These are phyloP conservation scores for Myathropa florea DNA, from an alignment of 2,888 invertebrate genomes.

Conservation along the genomic window DNA sequence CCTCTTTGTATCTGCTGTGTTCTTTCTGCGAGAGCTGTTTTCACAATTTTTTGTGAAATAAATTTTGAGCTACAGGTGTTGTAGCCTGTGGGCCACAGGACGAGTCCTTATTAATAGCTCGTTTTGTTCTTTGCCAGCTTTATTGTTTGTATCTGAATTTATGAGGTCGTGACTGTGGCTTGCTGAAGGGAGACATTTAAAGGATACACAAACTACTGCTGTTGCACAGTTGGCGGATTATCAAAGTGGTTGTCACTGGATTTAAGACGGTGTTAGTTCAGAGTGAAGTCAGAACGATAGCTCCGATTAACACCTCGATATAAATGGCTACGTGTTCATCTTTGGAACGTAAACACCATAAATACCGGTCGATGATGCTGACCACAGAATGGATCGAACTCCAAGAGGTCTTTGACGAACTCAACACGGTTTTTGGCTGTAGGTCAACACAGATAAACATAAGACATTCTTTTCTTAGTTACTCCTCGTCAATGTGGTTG, in stretches of 20 bases:
- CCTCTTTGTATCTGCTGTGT: slow-evolving; percentile 13
- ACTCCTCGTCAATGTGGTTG: too few species aligned
- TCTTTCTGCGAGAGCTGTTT: slow-evolving; percentile 5
- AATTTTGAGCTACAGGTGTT: slow-evolving; percentile 49
- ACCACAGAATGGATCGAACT: too few species aligned
- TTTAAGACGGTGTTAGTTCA: not conserved
- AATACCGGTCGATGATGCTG: too few species aligned
- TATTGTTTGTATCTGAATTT: slow-evolving; percentile 31
- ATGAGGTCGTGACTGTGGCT: slow-evolving; percentile 10
- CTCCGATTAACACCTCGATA: too few species aligned
- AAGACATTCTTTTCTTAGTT: too few species aligned
- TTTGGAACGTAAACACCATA: too few species aligned
- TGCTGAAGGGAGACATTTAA: slow-evolving; percentile 19
- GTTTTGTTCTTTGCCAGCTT: slow-evolving; percentile 2
- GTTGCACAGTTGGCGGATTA: not conserved
- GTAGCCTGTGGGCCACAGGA: slow-evolving; percentile 14
- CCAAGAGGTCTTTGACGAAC: too few species aligned
- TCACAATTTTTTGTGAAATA: slow-evolving; percentile 13
- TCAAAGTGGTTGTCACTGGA: not conserved
- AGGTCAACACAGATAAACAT: too few species aligned
- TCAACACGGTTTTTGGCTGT: too few species aligned
- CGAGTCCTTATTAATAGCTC: slow-evolving; percentile 20
- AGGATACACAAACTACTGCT: slow-evolving; percentile 17
- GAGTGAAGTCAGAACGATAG: too few species aligned
- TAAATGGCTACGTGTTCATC: too few species aligned